Conservation (phyloP, 2,113 vertebrate genomes). For the Amblyornis subalaris region DNA sequence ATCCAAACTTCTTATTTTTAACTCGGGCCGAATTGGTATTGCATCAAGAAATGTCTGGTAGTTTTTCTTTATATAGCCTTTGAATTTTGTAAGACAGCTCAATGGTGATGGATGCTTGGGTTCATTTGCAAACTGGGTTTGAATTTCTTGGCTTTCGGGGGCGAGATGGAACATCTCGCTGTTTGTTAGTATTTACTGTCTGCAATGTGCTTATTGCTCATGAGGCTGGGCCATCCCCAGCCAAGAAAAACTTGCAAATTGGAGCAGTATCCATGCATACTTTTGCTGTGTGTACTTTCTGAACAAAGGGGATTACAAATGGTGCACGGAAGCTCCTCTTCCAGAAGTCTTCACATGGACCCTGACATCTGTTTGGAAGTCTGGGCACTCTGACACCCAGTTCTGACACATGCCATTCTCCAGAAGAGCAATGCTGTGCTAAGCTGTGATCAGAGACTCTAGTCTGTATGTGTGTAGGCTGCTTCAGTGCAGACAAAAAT, state of each 20-base stretch:
- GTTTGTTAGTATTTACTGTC: neutral
- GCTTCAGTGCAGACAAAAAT: neutral
- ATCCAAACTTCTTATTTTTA: constrained; percentile 65
- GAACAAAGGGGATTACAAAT: neutral
- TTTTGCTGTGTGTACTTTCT: neutral
- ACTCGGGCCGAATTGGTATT: constrained; percentile 29
- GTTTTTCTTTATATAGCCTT: constrained; percentile 67
- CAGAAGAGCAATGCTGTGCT: accelerated
- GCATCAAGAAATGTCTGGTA: constrained; percentile 68
- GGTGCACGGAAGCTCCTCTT: neutral
- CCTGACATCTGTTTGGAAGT: neutral
- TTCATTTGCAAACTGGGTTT: neutral
- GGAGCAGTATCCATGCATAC: accelerated
- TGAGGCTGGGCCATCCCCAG: neutral
- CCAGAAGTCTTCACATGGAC: neutral
- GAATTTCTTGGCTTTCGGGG: neutral
- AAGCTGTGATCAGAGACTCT: neutral
- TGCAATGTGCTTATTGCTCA: accelerated
- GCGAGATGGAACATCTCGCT: accelerated
- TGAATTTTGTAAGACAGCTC: constrained; percentile 15
- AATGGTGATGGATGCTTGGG: neutral
- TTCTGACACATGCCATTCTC: accelerated
- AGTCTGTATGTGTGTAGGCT: neutral
- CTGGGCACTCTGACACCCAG: accelerated
- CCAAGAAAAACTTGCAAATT: neutral